Percentiles rank a stretch among this genome's conserved stretches.
phyloP scores from a whole-genome alignment of 64 coral and sea anemone species.

The Montipora foliosa region DNA sequence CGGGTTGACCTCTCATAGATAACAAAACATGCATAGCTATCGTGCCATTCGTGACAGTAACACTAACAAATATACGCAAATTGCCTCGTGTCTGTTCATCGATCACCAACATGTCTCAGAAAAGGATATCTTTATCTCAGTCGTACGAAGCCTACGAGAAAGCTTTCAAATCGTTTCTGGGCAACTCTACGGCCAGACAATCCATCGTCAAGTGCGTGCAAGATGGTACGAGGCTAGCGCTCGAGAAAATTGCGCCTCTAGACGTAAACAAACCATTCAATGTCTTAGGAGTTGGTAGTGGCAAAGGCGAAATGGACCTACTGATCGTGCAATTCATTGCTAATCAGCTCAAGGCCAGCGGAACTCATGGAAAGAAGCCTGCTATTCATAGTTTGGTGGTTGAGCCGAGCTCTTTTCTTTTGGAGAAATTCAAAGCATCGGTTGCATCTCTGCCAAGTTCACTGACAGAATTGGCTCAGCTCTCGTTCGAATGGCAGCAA shows the following conservation, averaged over 20 bases:
- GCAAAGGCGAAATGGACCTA: slow-evolving; percentile 24
- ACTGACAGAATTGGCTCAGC: slow-evolving; percentile 9
- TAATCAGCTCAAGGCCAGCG: slow-evolving; percentile 2
- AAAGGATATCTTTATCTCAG: slow-evolving; percentile 2
- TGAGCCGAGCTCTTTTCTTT: slow-evolving; percentile 34
- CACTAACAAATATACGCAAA: background rate
- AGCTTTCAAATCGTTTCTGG: slow-evolving; percentile 19
- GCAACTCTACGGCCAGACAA: slow-evolving; percentile 41
- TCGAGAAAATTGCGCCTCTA: background rate
- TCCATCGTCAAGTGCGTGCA: slow-evolving; percentile 29
- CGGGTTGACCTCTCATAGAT: background rate
- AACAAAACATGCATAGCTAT: background rate
- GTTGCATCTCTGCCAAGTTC: background rate
- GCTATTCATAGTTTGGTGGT: slow-evolving; percentile 14
- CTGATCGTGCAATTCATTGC: slow-evolving; percentile 1
- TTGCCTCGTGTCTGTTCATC: background rate
- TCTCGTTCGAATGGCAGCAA: slow-evolving; percentile 32
- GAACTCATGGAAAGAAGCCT: background rate
- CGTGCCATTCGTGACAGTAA: background rate
- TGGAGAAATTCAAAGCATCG: slow-evolving; percentile 37
- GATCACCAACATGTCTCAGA: background rate
- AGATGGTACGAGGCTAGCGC: slow-evolving; percentile 8
- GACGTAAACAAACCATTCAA: slow-evolving; percentile 12
- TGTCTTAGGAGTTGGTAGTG: slow-evolving; percentile 23
- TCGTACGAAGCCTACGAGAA: slow-evolving; percentile 28